A percentile compares a stretch with the other conserved stretches of the same genome.
phyloP scores from a whole-genome alignment of 2,797 vertebrate species.

The Eidolon dupreanum region DNA sequence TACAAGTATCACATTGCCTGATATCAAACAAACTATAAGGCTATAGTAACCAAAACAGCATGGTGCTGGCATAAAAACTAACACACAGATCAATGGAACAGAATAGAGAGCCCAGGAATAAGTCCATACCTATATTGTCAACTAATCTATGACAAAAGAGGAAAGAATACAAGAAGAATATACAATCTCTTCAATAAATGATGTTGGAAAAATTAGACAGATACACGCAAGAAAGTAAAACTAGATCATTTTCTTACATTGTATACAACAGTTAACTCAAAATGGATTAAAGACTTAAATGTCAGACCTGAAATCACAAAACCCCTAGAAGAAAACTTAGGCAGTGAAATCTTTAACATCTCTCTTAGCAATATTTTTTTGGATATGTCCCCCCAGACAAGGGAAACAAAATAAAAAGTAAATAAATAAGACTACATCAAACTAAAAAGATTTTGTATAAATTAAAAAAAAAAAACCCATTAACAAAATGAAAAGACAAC shows the following conservation, averaged over 20 bases:
- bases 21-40: background rate
- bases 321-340: background rate
- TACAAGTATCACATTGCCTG: background rate
- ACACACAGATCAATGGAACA: background rate
- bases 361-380: background rate
- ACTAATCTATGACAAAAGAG: background rate
- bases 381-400: background rate
- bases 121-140: background rate
- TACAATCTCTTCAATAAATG: background rate
- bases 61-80: background rate
- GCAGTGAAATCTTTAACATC: background rate
- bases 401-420: background rate
- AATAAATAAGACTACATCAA: background rate
- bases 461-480: background rate
- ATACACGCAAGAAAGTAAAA: background rate
- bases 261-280: background rate
- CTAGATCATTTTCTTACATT: background rate
- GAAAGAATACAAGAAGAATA: background rate
- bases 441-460: background rate
- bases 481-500: background rate
- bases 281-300: background rate
- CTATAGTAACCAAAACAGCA: background rate
- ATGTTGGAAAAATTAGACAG: background rate
- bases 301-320: background rate
- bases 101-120: background rate